These are phyloP conservation scores for Callosobruchus maculatus DNA, from an alignment of 2,888 invertebrate genomes.

Conservation along the genomic window DNA sequence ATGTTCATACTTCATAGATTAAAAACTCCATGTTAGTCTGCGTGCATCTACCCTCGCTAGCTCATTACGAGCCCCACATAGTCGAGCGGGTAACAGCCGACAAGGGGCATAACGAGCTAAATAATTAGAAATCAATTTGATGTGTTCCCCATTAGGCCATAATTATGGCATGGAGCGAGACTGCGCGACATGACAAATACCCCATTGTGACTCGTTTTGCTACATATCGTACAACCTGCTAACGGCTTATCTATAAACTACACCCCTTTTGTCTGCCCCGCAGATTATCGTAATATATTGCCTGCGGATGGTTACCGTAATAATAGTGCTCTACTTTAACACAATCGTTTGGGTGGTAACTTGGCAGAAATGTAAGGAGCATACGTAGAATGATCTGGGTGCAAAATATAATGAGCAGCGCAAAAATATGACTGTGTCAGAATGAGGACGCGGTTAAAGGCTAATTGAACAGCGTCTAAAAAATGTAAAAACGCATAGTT, in stretches of 20 bases:
- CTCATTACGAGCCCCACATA: not conserved
- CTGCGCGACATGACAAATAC: not conserved
- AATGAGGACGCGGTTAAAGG: no score
- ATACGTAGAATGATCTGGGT: no score
- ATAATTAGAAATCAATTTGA: not conserved
- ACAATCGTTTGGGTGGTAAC: not conserved
- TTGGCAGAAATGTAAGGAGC: no score
- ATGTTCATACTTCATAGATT: no score
- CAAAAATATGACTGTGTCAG: no score
- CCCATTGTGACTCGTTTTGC: not conserved
- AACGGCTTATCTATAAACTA: not conserved
- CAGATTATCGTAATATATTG: not conserved
- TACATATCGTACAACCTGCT: not conserved
- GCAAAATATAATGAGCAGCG: no score
- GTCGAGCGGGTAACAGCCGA: not conserved
- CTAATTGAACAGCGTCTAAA: no score
- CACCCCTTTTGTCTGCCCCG: not conserved
- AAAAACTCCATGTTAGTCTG: no score
- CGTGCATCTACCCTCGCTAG: not conserved
- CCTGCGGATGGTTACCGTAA: not conserved
- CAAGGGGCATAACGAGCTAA: not conserved
- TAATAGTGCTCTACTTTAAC: not conserved
- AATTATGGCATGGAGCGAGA: not conserved
- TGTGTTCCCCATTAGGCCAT: not conserved
- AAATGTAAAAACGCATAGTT: no score